Percentiles rank a stretch among this genome's conserved stretches.
Conservation (phyloP, 53 echinoderm and acorn worm genomes). For the Echinometra lucunter region DNA sequence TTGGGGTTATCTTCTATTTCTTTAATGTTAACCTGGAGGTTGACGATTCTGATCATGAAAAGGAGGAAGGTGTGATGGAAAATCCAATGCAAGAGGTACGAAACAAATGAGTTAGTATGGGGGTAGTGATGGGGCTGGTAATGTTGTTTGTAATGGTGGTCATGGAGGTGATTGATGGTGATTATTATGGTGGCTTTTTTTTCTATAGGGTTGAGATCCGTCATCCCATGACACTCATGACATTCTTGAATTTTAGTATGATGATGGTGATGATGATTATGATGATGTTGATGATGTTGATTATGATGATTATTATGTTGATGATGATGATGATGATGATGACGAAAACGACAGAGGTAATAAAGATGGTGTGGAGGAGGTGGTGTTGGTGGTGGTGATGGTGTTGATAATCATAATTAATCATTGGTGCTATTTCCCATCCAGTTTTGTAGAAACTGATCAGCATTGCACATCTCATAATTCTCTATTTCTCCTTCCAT, state of each 20-base stretch:
- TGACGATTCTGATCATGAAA: slow-evolving; percentile 49
- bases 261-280: not conserved
- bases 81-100: slow-evolving; percentile 69
- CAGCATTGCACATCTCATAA: not conserved
- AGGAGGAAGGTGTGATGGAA: slow-evolving; percentile 48
- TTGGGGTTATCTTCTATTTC: slow-evolving; percentile 94
- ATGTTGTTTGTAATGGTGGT: not conserved
- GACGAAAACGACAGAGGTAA: no score
- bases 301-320: no score
- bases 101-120: not conserved
- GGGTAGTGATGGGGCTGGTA: not conserved
- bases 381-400: not conserved
- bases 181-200: no score
- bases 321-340: no score
- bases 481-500: not conserved
- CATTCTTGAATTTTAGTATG: no score
- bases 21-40: slow-evolving; percentile 88
- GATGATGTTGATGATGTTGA: not conserved
- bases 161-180: not conserved
- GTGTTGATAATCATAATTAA: not conserved
- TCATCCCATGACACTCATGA: no score
- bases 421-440: not conserved
- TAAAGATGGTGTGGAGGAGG: not conserved
- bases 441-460: not conserved
- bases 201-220: no score